Conservation (phyloP, 2,797 vertebrate species). For the Sebastes umbrosus region DNA sequence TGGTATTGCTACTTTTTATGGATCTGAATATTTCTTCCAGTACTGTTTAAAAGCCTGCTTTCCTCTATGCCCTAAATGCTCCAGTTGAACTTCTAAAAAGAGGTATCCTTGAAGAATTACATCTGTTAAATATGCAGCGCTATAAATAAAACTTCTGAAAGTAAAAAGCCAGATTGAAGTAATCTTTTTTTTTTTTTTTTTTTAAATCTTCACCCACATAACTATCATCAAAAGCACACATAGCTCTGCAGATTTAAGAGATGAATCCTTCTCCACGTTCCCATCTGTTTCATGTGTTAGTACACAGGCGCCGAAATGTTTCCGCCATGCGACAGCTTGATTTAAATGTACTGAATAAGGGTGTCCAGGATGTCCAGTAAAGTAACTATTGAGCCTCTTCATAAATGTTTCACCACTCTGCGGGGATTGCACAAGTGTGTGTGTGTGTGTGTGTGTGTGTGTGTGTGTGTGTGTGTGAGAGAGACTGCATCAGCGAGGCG, state of each 20-base stretch:
- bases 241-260: neutral
- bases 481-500: conserved; percentile 9
- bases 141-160: neutral
- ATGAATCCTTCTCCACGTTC: neutral
- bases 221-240: conserved; percentile 5
- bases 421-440: neutral
- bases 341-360: conserved; percentile 12
- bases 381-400: conserved; percentile 36
- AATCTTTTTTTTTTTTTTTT: neutral
- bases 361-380: conserved; percentile 37
- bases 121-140: neutral
- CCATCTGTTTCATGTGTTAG: neutral
- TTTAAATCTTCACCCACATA: neutral
- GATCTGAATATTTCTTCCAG: neutral
- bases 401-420: conserved; percentile 53
- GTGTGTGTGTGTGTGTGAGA: neutral
- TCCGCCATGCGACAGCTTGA: neutral
- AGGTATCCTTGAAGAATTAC: neutral
- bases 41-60: neutral
- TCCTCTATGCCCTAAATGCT: neutral
- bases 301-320: neutral
- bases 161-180: neutral
- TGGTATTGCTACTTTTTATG: neutral
- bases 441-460: neutral
- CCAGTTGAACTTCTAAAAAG: neutral